Evolutionary conservation across 2,113 vertebrate species (phyloP).

Genomic region (Todiramphus saurophagus): DNA sequence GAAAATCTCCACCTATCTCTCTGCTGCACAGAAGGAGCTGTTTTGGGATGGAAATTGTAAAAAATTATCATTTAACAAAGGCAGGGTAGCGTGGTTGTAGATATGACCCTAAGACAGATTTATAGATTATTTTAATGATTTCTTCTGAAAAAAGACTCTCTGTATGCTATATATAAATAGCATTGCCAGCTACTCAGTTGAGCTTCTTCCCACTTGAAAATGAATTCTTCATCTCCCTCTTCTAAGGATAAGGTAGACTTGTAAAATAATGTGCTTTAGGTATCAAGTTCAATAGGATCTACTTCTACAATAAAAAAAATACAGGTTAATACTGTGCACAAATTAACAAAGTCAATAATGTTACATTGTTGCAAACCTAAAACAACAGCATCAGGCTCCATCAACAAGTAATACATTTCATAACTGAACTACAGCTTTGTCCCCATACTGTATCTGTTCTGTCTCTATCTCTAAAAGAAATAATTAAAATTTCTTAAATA

Average conservation of each 20-base stretch:
- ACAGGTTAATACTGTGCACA: neutral
- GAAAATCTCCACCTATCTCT: neutral
- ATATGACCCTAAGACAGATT: rapidly evolving
- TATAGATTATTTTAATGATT: neutral
- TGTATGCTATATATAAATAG: neutral
- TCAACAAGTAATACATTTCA: neutral
- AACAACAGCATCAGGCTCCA: neutral
- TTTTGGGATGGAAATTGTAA: neutral
- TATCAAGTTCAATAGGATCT: neutral
- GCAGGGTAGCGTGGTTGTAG: neutral
- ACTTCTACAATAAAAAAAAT: neutral
- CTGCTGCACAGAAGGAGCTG: neutral
- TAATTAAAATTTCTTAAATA: neutral
- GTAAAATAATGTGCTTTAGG: neutral
- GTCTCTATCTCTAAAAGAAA: neutral
- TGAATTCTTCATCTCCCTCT: rapidly evolving
- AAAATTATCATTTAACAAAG: neutral
- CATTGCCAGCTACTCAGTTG: neutral
- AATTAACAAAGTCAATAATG: neutral
- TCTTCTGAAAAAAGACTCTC: neutral
- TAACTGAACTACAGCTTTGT: neutral
- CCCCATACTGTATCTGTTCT: neutral
- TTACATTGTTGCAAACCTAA: neutral
- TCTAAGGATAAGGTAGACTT: neutral
- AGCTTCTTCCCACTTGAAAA: neutral